These are phyloP conservation scores for Fopius arisanus DNA, from an alignment of 1,140 invertebrate species.

Conservation along the genomic window DNA sequence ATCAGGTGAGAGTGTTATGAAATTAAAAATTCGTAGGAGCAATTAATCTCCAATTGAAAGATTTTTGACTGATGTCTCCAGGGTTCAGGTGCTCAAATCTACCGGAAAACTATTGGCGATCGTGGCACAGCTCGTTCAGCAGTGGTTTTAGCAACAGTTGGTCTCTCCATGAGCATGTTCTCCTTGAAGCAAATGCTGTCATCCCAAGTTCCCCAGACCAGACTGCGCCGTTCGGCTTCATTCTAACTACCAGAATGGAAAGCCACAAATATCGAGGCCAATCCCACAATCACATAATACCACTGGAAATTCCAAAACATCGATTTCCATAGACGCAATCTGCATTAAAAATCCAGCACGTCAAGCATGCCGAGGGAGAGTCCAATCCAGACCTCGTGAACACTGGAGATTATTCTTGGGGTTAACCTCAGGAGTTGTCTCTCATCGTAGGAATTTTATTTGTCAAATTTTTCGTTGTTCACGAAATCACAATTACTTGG, in stretches of 20 bases:
- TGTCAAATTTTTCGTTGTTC: not conserved
- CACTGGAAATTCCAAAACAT: too few species aligned
- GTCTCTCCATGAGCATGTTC: slow-evolving; percentile 57
- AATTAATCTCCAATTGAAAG: too few species aligned
- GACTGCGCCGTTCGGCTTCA: slow-evolving; percentile 28
- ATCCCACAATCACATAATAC: not conserved
- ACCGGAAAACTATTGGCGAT: slow-evolving; percentile 43
- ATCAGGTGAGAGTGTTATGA: slow-evolving; percentile 46
- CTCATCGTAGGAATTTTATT: not conserved
- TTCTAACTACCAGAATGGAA: not conserved
- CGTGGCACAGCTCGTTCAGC: slow-evolving; percentile 48
- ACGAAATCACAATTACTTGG: not conserved
- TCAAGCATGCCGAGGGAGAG: not conserved
- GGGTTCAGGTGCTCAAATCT: slow-evolving; percentile 35
- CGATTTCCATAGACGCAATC: too few species aligned
- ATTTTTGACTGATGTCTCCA: slow-evolving; percentile 18
- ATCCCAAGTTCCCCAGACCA: slow-evolving; percentile 43
- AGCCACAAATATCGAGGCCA: not conserved
- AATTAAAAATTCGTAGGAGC: too few species aligned
- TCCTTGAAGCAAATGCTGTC: slow-evolving; percentile 56
- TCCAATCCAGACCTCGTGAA: too few species aligned
- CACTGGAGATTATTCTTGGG: not conserved
- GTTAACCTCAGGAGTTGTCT: not conserved
- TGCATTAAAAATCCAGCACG: not conserved
- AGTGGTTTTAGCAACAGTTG: slow-evolving; percentile 52